Base-by-base conservation (phyloP, 2,888 invertebrate genomes). In the Stenoptilia bipunctidactyla region DNA sequence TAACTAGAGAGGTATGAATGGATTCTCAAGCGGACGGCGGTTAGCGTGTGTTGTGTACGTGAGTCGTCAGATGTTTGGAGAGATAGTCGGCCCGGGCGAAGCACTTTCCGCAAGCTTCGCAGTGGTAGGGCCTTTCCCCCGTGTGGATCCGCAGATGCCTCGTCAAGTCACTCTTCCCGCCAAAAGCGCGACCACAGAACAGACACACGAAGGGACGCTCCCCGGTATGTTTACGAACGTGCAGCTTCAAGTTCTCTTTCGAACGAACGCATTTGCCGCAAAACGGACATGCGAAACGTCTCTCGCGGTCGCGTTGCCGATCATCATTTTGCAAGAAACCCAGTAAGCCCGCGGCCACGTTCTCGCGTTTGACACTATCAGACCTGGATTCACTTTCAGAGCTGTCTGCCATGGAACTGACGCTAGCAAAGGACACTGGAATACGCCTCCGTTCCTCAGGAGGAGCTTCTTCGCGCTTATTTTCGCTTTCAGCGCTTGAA, bases 41-140 rank as follows among this genome's bases (percentile, higher is more conserved):
- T 38, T 76, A 90, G 61, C 90, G 89, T 46, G 88, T 85, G 63
- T 88, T 88, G 76, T 94, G 94, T 55, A 94, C 93, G 82, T 95
- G 94, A 25, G 94, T 95, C 47, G 94, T 94, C 53, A 95, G 88
- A 75, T 95, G 94, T 74, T 95, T 95, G 58, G 94, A 94, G 42
- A 95, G 88, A 63, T 95, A 95, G 69, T 95, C 94, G 40, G 94
- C 94, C 39, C 94, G 87, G 15, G 94, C 94, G 74, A 95, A 95
- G 69, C 94, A 94, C 74, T 94, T 94, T 50, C 94, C 94, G 73
- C 94, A 95, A 69, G 94, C 93, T 72, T 94, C 94, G 80, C 94
- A 95, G 68, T 94, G 94, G 73, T 94, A 95, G 25, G 94, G 94
- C 45, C 94, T 85, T 73, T 94, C 94, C 30, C 94, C 94, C 9